Evolutionary conservation across 2,797 vertebrate species (phyloP).

Genomic region (Sebastes wilsoni): DNA sequence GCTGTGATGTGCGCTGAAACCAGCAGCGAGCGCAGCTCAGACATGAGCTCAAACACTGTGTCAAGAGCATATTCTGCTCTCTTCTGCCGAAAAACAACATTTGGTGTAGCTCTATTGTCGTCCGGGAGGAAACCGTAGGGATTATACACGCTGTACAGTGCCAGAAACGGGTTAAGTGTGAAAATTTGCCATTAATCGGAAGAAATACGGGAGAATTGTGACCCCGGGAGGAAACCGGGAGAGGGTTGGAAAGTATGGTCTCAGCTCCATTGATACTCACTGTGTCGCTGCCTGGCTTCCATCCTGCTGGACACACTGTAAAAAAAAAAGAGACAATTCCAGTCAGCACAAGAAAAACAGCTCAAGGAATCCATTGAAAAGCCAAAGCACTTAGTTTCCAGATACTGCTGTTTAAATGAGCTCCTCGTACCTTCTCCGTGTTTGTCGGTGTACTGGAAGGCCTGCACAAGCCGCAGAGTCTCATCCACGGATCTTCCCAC

Average conservation of each 20-base stretch:
- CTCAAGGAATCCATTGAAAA: not conserved
- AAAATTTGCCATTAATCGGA: too few species aligned
- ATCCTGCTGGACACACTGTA: constrained; percentile 96
- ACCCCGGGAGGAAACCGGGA: too few species aligned
- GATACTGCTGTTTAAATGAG: not conserved
- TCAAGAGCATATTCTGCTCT: too few species aligned
- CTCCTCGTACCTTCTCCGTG: constrained; percentile 91
- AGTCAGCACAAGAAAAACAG: constrained; percentile 6
- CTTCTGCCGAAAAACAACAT: not conserved
- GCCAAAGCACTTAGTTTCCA: not conserved
- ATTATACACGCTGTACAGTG: too few species aligned
- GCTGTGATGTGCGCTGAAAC: too few species aligned
- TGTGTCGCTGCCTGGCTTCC: constrained; percentile 98
- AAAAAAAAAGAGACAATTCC: not conserved
- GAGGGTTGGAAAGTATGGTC: too few species aligned
- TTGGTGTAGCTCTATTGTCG: too few species aligned
- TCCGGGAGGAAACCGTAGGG: too few species aligned
- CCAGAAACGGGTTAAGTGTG: too few species aligned
- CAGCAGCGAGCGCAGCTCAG: too few species aligned
- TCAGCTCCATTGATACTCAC: constrained; percentile 80
- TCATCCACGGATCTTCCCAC: constrained; percentile 98
- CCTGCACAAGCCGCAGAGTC: constrained; percentile 95
- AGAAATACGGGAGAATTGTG: too few species aligned
- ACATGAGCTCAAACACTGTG: too few species aligned
- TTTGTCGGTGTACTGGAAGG: constrained; percentile 98